These are phyloP conservation scores for Stomatorhinus walkeri DNA, from an alignment of 2,797 vertebrate species.

Conservation along the genomic window DNA sequence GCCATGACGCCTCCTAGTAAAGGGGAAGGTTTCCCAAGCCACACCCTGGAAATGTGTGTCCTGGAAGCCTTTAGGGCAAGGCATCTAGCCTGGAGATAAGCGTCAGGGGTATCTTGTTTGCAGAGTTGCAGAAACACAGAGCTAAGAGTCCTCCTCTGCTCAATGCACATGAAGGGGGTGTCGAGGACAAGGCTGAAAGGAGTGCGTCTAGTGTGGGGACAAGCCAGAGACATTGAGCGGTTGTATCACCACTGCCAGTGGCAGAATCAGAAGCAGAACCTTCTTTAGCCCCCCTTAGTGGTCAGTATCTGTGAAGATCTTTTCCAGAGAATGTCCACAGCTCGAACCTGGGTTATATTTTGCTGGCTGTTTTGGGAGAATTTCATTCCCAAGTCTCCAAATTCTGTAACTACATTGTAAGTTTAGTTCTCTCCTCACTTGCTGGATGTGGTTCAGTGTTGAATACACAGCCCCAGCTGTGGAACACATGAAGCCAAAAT, in stretches of 20 bases:
- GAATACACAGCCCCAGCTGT: background rate
- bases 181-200: background rate
- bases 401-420: background rate
- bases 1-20: background rate
- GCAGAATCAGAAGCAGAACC: background rate
- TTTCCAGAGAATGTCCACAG: background rate
- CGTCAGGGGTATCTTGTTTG: slow-evolving; percentile 62
- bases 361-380: background rate
- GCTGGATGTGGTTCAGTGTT: background rate
- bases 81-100: slow-evolving; percentile 66
- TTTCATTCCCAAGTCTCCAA: background rate
- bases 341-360: background rate
- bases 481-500: background rate
- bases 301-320: background rate
- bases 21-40: slow-evolving; percentile 23
- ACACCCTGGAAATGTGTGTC: slow-evolving; percentile 40
- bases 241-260: background rate
- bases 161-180: background rate
- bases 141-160: slow-evolving; percentile 39
- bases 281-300: background rate
- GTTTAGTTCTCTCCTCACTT: background rate
- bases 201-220: background rate
- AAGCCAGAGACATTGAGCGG: background rate
- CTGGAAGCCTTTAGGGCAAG: slow-evolving; percentile 58
- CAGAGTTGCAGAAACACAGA: slow-evolving; percentile 46